Evolutionary conservation across 2,797 vertebrate genomes (phyloP), one percentile per base, ranked within the genome.

Genomic region (Setipinna tenuifilis): DNA sequence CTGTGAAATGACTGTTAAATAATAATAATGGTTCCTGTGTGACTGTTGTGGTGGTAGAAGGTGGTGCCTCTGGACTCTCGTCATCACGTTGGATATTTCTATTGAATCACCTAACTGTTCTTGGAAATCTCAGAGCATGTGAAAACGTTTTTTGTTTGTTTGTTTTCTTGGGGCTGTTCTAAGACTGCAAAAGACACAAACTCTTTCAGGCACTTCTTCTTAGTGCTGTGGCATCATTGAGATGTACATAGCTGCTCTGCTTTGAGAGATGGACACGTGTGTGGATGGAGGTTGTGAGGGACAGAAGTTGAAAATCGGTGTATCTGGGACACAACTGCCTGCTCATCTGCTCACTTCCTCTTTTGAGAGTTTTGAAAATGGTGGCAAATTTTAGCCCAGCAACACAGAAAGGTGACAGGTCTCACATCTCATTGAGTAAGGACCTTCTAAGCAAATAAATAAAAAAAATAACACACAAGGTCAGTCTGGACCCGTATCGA

Each of bases 91-190:
- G 25, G 65, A 71, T 71, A 86, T 84, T 85, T 81, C 87, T 86
- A 86, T 89, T 89, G 89, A 82, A 84, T 54, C 58, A 65, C 82
- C 89, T 88, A 41, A 90, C 83, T 83, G 31, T 9, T 50, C 85
- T 84, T 87, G 84, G 82, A 90, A 88, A 87, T 87, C 87, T 86
- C 80, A 57, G 85, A 87, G 89, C 90, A 88, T 89, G 91, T 91
- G 86, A 90, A 61, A 71, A 28, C 4, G 25, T 1, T 71, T 31
- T 35, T 12, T 68, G 14, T 62, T 68, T 68, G 35, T 28, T 68
- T 31, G 25, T 68, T 68, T 68, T 59, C 83, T 35, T 48, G 50
- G 61, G 28, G 46, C 21, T 71, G 59, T 46, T 82, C 54, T 78
- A 50, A 41, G 58, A 23, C 61, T 85, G 46, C 50, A 65, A 19